Base-by-base conservation (phyloP, 2,888 invertebrate species). In the Epinotia demarniana region DNA sequence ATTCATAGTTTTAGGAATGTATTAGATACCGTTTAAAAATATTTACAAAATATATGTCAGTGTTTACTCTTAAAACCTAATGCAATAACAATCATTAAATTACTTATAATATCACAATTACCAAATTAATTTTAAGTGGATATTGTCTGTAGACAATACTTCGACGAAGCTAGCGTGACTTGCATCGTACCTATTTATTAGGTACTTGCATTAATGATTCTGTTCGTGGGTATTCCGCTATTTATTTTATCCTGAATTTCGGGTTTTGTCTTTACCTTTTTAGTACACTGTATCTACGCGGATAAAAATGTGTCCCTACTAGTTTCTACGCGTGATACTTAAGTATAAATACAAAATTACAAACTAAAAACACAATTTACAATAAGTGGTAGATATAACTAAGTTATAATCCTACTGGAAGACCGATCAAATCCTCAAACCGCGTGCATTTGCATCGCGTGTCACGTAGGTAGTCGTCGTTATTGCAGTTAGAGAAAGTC, bases 21-120 rank as follows among this genome's bases (percentile, higher is more conserved):
- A 57, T 57, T 18, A 13, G 62, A 69, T 73, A 69, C 55, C 19
- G 18, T 71, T 23, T 73, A 66, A 55, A 69, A 61, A 55, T 75
- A 75, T 75, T 61, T 75, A 75, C 75, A 75, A 75, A 75, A 55
- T 49, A 64, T 55, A n/a, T 55, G 53, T 75, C 49, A 39, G 39
- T 46, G 9, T 60, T 55, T 55, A 39, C 55, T 33, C 62, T 66
- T 66, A 70, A 12, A 19, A 75, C 16, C 70, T 64, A 64, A 64
- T 8, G 57, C 13, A 57, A 49, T 43, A 63, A 66, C 49, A 60
- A 66, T 67, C 23, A 75, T 64, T 55, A 72, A 57, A 57, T 43
- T 66, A 66, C 53, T 57, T 69, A 73, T 60, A 66, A 71, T 75
- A 71, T 75, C 75, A 71, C 70, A 75, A 71, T 49, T 58, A 46